A percentile compares a stretch with the other conserved stretches of the same genome.
phyloP scores from a whole-genome alignment of 2,888 invertebrate species.

The Hypomecis atomaria region DNA sequence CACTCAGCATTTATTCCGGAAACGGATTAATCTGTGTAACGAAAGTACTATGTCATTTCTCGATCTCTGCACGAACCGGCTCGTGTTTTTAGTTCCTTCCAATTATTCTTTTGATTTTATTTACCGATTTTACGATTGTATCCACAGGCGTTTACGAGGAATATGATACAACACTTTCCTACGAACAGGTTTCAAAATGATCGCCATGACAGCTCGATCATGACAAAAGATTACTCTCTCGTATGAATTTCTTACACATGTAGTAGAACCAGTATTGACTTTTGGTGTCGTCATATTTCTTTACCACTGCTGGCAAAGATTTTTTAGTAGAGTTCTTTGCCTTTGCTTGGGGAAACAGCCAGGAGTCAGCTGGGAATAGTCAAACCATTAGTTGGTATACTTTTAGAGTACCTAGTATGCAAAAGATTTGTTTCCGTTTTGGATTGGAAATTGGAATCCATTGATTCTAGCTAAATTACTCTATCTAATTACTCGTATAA shows the following conservation, averaged over 20 bases:
- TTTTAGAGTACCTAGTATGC: no score
- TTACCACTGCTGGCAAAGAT: neutral
- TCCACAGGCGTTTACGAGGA: conserved; percentile 9
- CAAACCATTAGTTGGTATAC: no score
- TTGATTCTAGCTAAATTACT: no score
- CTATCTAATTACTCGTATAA: no score
- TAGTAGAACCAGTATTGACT: conserved; percentile 36
- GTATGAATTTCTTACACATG: conserved; percentile 29
- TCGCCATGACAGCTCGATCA: conserved; percentile 16
- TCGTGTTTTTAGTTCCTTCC: conserved; percentile 13
- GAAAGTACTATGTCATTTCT: conserved; percentile 33
- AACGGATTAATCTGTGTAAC: conserved; percentile 36
- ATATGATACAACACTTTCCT: conserved; percentile 29
- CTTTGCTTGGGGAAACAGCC: no score
- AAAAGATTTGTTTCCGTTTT: no score
- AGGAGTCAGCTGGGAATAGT: no score
- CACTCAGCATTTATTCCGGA: conserved; percentile 42
- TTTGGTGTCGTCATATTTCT: no score
- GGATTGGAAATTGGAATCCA: no score
- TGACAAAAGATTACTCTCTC: conserved; percentile 40
- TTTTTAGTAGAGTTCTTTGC: neutral
- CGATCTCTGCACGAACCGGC: conserved; percentile 13
- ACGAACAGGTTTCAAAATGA: conserved; percentile 25
- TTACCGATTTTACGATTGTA: conserved; percentile 20
- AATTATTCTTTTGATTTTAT: conserved; percentile 32